Base-by-base conservation (phyloP, 2,113 vertebrate species). In the Amazona vittata region DNA sequence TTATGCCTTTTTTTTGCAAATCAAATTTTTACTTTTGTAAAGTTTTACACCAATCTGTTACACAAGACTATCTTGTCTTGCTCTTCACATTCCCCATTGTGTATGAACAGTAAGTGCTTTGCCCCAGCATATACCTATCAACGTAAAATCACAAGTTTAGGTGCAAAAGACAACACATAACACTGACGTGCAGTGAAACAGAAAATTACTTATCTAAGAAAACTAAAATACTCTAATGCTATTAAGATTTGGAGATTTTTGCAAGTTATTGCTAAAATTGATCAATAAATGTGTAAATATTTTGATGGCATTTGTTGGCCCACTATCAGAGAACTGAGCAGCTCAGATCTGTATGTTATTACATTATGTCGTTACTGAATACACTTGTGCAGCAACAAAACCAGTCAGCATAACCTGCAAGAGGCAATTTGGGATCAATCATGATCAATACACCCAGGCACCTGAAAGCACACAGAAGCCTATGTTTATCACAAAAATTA, bases 361-460 rank as follows among this genome's bases (percentile, higher is more conserved):
- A 11, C 14, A 31, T 21, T 5, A 1, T 29, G 28, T 18, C 35
- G 15, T 21, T 35, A n/a, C 20, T 20, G 39, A 83, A 10, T 15
- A 15, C 19, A 5, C 2, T 14, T 10, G 24, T 21, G 65, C 70
- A 55, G 68, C 47, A 76, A 37, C 39, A 73, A 39, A 83, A 37
- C 16, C 4, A 3, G 18, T 12, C 24, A 60, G 28, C 9, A 22
- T 12, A 62, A 76, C 47, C 24, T 14, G 2, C n/a, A 53, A 24
- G 7, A 3, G 25, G 28, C 43, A 86, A 59, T 15, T 18, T 26
- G 46, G 8, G 12, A 64, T 16, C 1, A 0, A 29, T 12, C 28
- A 46, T 5, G 4, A 25, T n/a, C 37, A 18, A 25, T 9, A 44
- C 13, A 65, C 6, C 11, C 47, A 28, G 14, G 9, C 28, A 77